Evolutionary conservation across 2,888 invertebrate species (phyloP), one percentile per base, ranked within the genome.

Genomic region (Amblyteles armatorius): DNA sequence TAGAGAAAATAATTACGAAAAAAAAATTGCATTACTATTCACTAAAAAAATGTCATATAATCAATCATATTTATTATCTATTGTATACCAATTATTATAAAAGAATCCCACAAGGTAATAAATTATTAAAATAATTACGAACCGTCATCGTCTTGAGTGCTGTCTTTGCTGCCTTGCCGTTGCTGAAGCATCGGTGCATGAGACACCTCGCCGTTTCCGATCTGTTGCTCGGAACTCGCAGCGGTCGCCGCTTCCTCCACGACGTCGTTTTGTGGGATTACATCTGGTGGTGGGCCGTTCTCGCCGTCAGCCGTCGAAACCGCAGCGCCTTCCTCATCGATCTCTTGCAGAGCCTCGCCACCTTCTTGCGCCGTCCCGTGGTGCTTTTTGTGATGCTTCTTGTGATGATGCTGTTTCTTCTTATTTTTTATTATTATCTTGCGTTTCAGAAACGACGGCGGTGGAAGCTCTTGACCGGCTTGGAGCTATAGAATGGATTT

Each of bases 381-480:
- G 19, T 89, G 89, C 67, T 91, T 88, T 87, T 95, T 95, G 92
- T 96, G 96, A 68, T 92, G 90, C 88, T 95, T 94, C 82, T 95
- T 94, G 94, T 97, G 96, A 94, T 98, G 97, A 90, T 97, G 97
- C 90, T 98, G 98, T 92, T 98, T 98, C 94, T 98, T 98, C 94
- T 99, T 99, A 94, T 99, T 99, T 94, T 99, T 99, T 90, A 99
- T 98, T 88, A 99, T 97, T 89, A 99, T 99, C 94, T 99, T 99
- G 88, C 98, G 95, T 87, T 96, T 97, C 81, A 99, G 94, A 83
- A 96, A 92, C 52, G 97, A 96, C 0, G 99, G 99, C 77, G 98
- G 97, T 55, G 99, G 99, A 87, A 99, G 94, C 86, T 97, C 96
- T 91, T 96, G 94, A 93, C 98, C 98, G 57, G 95, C 94, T 89